phyloP scores from a whole-genome alignment of 2,888 invertebrate species.

The Troilus luridus region DNA sequence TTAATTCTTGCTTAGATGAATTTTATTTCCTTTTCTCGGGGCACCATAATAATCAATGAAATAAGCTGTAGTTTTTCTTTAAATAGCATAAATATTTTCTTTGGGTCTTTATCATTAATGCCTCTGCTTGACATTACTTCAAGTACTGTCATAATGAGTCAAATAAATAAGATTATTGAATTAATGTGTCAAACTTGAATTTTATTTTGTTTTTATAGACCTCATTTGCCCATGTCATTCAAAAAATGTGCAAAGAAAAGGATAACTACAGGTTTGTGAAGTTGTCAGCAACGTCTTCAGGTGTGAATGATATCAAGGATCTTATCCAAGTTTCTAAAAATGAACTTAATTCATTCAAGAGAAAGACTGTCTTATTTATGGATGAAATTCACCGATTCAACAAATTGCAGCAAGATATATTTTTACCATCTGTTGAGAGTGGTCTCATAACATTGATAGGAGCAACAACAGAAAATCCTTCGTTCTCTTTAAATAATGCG shows the following conservation, averaged over 20 bases:
- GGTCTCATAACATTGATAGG: slow-evolving; percentile 81
- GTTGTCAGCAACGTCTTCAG: slow-evolving; percentile 82
- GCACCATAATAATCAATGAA: background rate
- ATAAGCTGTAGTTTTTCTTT: background rate
- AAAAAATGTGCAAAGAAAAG: slow-evolving; percentile 74
- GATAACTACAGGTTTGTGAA: slow-evolving; percentile 78
- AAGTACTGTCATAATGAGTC: background rate
- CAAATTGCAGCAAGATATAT: slow-evolving; percentile 86
- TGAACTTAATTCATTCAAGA: slow-evolving; percentile 78
- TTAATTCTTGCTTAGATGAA: too few relatives aligned
- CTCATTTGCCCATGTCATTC: slow-evolving; percentile 76
- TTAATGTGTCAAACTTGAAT: background rate
- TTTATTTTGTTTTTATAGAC: slow-evolving; percentile 64
- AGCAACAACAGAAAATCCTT: slow-evolving; percentile 92
- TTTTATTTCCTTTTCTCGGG: too few relatives aligned
- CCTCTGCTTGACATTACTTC: background rate
- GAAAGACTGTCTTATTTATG: slow-evolving; percentile 84
- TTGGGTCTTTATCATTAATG: background rate
- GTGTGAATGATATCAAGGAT: slow-evolving; percentile 84
- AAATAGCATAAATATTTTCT: background rate
- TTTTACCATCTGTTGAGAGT: slow-evolving; percentile 84
- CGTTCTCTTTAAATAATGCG: slow-evolving; percentile 85
- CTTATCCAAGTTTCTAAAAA: slow-evolving; percentile 80
- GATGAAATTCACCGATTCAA: slow-evolving; percentile 92
- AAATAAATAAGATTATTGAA: background rate